Conservation (phyloP, 2,797 vertebrate species). For the Megalops cyprinoides region DNA sequence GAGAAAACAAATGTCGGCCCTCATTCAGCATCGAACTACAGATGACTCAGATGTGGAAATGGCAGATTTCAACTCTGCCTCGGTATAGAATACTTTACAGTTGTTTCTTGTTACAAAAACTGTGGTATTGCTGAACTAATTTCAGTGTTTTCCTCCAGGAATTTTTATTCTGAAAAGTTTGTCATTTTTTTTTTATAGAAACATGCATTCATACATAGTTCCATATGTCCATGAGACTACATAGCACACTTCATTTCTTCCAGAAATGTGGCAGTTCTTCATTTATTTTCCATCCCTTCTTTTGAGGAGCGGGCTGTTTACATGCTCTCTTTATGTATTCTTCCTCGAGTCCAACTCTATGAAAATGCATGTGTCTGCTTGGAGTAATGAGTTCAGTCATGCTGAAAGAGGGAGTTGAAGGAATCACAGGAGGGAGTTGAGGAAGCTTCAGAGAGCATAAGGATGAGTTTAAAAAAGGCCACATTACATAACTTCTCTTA, state of each 20-base stretch:
- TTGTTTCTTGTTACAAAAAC: too few species aligned
- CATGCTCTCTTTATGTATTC: neutral
- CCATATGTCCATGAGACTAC: neutral
- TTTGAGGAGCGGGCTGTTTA: neutral
- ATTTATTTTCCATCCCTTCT: neutral
- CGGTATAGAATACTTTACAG: too few species aligned
- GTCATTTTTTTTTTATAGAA: neutral
- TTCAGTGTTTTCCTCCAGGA: neutral
- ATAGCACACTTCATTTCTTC: neutral
- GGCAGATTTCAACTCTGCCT: too few species aligned
- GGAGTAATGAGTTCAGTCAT: neutral
- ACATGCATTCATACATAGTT: neutral
- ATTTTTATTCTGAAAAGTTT: neutral
- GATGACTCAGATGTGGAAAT: neutral
- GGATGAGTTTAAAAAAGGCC: neutral
- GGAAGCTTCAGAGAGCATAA: neutral
- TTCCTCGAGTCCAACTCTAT: too few species aligned
- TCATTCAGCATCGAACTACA: neutral
- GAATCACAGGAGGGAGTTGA: neutral
- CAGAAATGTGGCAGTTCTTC: neutral
- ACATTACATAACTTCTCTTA: constrained; percentile 9
- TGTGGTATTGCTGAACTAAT: neutral
- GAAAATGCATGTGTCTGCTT: neutral
- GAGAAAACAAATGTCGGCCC: neutral
- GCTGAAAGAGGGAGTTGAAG: neutral